Percentiles rank a stretch among this genome's conserved stretches.
Evolutionary conservation across 2,113 vertebrate genomes (phyloP).

Genomic region (Scolopax mira): DNA sequence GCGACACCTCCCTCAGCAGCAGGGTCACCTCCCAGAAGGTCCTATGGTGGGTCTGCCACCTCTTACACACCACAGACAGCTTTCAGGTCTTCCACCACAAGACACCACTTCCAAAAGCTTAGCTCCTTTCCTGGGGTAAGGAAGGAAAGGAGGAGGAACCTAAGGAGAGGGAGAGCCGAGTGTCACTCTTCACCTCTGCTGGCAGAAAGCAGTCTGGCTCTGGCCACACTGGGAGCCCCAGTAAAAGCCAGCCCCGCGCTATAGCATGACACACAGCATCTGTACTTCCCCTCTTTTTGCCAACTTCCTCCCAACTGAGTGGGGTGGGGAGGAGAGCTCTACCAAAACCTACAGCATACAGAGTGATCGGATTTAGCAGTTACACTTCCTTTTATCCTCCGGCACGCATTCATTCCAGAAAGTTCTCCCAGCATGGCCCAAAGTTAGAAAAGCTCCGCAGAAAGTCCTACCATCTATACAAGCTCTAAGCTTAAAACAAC

Average conservation of each 20-base stretch:
- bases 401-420: neutral
- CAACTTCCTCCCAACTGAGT: neutral
- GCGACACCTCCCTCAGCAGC: neutral
- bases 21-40: neutral
- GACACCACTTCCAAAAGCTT: neutral
- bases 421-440: neutral
- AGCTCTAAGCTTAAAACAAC: neutral
- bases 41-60: neutral
- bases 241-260: neutral
- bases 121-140: neutral
- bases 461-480: neutral
- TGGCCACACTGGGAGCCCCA: neutral
- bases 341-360: accelerated
- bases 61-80: neutral
- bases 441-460: neutral
- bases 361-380: neutral
- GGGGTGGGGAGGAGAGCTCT: neutral
- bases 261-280: accelerated
- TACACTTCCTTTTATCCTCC: neutral
- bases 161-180: neutral
- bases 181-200: neutral
- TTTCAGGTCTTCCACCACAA: neutral
- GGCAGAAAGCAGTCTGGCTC: neutral
- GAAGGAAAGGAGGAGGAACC: neutral
- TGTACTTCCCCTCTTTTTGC: neutral